These are phyloP conservation scores for Teinopalpus imperialis DNA, from an alignment of 2,888 invertebrate genomes.

Conservation along the genomic window DNA sequence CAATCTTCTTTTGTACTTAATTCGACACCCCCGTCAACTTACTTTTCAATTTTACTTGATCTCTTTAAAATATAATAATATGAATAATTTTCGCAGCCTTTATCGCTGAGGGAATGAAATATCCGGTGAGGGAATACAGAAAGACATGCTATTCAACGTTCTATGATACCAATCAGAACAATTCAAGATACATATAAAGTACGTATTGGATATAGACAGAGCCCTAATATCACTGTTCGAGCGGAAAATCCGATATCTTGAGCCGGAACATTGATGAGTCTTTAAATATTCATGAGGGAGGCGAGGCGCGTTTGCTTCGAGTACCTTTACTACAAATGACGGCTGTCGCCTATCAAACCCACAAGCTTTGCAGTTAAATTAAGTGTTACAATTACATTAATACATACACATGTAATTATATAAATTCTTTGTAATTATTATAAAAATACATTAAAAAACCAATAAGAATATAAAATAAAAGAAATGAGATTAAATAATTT, in stretches of 20 bases:
- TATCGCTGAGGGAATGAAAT: too few species aligned
- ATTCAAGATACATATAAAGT: conserved; percentile 35
- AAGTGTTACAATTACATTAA: conserved; percentile 23
- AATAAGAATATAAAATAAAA: too few species aligned
- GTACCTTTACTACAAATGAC: conserved; percentile 54
- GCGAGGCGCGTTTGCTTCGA: conserved; percentile 39
- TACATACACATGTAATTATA: too few species aligned
- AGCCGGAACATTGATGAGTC: conserved; percentile 66
- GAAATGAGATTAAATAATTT: too few species aligned
- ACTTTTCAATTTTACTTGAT: not conserved
- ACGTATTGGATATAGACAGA: conserved; percentile 39
- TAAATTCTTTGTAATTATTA: too few species aligned
- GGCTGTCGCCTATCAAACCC: conserved; percentile 52
- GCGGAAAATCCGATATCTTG: conserved; percentile 76
- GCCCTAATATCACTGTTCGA: conserved; percentile 55
- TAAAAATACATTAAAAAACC: too few species aligned
- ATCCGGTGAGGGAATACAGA: not conserved
- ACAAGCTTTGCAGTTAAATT: conserved; percentile 32
- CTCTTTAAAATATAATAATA: too few species aligned
- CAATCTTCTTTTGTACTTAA: not conserved
- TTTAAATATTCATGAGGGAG: conserved; percentile 72
- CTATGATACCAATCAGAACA: conserved; percentile 26
- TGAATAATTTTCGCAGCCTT: too few species aligned
- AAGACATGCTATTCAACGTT: conserved; percentile 9
- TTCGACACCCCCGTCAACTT: not conserved